phyloP scores from a whole-genome alignment of 2,888 invertebrate species.

The Apotomis betuletana region DNA sequence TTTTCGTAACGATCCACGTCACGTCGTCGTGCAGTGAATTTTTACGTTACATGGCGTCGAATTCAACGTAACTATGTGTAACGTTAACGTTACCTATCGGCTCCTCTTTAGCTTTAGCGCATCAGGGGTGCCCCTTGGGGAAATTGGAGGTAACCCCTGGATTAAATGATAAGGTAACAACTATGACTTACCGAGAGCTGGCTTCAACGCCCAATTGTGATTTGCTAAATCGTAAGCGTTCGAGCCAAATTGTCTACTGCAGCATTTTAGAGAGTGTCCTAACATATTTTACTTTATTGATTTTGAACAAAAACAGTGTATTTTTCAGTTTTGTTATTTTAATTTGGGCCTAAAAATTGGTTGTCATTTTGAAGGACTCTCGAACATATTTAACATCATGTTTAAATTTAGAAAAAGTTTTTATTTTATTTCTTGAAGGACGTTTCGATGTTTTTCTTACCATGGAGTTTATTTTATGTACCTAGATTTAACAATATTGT shows the following conservation, averaged over 20 bases:
- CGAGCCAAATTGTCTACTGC: constrained; percentile 53
- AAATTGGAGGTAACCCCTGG: too few species aligned
- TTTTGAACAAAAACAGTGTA: constrained; percentile 48
- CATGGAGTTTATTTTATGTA: too few species aligned
- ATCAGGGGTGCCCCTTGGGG: too few species aligned
- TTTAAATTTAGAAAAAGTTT: constrained; percentile 49
- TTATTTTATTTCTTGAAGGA: not conserved
- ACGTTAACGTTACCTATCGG: too few species aligned
- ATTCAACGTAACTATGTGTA: too few species aligned
- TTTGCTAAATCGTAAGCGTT: constrained; percentile 51
- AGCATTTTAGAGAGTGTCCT: constrained; percentile 54
- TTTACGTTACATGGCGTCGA: too few species aligned
- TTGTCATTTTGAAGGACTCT: constrained; percentile 50
- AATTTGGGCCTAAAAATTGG: constrained; percentile 56
- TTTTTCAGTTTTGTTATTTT: constrained; percentile 52
- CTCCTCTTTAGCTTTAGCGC: too few species aligned
- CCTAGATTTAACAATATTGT: too few species aligned
- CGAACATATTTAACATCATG: constrained; percentile 54
- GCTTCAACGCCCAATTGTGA: not conserved
- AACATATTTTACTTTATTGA: constrained; percentile 55
- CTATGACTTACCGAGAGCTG: not conserved
- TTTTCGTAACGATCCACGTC: too few species aligned
- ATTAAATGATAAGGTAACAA: not conserved
- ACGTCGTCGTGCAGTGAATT: too few species aligned
- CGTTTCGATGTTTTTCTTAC: not conserved